Evolutionary conservation across 2,888 invertebrate species (phyloP).

Genomic region (Cheiracanthium punctorium): DNA sequence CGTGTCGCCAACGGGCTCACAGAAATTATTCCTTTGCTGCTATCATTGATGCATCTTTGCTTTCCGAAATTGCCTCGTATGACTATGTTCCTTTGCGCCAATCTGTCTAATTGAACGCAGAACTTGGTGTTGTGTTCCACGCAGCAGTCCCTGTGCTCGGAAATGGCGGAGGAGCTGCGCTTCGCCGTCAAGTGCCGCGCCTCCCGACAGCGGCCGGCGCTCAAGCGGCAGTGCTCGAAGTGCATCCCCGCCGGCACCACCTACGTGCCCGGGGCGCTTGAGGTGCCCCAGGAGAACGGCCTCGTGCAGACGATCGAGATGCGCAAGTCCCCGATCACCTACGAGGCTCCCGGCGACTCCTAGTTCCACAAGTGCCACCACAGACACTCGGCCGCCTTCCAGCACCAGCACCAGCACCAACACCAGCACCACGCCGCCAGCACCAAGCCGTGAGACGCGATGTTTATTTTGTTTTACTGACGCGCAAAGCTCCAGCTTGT

Average conservation of each 20-base stretch:
- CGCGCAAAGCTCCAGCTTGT: not conserved
- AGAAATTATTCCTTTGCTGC: too few relatives aligned
- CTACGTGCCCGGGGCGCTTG: conserved; percentile 71
- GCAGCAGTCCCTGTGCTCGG: conserved; percentile 91
- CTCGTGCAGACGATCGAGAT: conserved; percentile 82
- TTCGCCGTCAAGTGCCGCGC: conserved; percentile 89
- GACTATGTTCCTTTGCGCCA: too few relatives aligned
- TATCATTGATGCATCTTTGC: too few relatives aligned
- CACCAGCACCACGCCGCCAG: not conserved
- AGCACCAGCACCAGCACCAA: conserved; percentile 35
- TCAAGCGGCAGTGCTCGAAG: conserved; percentile 85
- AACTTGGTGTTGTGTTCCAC: conserved; percentile 68
- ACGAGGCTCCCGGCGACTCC: conserved; percentile 68
- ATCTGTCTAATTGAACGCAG: conserved; percentile 63
- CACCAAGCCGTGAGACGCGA: not conserved
- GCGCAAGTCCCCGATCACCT: conserved; percentile 79
- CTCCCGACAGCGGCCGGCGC: conserved; percentile 86
- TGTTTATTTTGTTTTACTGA: not conserved
- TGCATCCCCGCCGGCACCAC: conserved; percentile 77
- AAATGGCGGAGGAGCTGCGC: conserved; percentile 93
- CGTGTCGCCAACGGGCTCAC: too few relatives aligned
- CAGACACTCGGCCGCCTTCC: conserved; percentile 35
- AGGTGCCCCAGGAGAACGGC: conserved; percentile 78
- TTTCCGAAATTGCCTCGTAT: too few relatives aligned
- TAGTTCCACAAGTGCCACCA: conserved; percentile 67